Percentiles rank a stretch among this genome's conserved stretches.
Conservation (phyloP, 1,140 invertebrate genomes). For the Holcopasites calliopsidis region DNA sequence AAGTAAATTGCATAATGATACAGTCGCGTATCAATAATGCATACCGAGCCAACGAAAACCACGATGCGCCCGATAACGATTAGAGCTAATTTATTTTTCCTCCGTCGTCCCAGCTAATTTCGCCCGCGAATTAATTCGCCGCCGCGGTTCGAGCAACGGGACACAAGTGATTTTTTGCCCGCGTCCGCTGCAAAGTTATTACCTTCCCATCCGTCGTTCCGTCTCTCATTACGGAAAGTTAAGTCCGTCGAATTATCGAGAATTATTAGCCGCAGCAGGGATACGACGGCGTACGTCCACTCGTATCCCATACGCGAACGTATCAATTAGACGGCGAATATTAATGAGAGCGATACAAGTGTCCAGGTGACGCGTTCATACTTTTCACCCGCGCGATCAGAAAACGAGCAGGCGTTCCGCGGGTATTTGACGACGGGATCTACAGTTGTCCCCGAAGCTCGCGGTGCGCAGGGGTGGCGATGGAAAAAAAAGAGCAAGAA, state of each 20-base stretch:
- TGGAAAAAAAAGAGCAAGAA: slow-evolving; percentile 59
- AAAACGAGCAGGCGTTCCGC: slow-evolving; percentile 34
- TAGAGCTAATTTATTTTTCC: slow-evolving; percentile 54
- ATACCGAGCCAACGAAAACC: slow-evolving; percentile 18
- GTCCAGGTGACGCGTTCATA: slow-evolving; percentile 23
- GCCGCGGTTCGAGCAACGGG: not conserved
- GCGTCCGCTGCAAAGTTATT: slow-evolving; percentile 38
- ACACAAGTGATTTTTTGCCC: slow-evolving; percentile 11
- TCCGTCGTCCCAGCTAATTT: slow-evolving; percentile 48
- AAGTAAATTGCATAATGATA: slow-evolving; percentile 46
- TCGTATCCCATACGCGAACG: no score
- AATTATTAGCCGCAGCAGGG: slow-evolving; percentile 49
- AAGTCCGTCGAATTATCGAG: slow-evolving; percentile 60
- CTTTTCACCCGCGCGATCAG: not conserved
- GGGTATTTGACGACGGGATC: slow-evolving; percentile 66
- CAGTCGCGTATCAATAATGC: slow-evolving; percentile 38
- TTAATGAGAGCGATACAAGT: slow-evolving; percentile 61
- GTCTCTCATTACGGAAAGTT: slow-evolving; percentile 48
- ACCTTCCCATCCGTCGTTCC: slow-evolving; percentile 10
- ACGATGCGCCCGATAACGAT: slow-evolving; percentile 10
- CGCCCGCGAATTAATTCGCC: slow-evolving; percentile 16
- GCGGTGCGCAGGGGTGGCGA: not conserved
- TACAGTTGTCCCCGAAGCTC: slow-evolving; percentile 47
- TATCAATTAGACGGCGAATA: slow-evolving; percentile 67
- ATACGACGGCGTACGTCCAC: no score